A percentile compares a stretch with the other conserved stretches of the same genome.
These are phyloP conservation scores for Pseudolaguvia tuberculata DNA, from an alignment of 2,113 vertebrate species.

Conservation along the genomic window DNA sequence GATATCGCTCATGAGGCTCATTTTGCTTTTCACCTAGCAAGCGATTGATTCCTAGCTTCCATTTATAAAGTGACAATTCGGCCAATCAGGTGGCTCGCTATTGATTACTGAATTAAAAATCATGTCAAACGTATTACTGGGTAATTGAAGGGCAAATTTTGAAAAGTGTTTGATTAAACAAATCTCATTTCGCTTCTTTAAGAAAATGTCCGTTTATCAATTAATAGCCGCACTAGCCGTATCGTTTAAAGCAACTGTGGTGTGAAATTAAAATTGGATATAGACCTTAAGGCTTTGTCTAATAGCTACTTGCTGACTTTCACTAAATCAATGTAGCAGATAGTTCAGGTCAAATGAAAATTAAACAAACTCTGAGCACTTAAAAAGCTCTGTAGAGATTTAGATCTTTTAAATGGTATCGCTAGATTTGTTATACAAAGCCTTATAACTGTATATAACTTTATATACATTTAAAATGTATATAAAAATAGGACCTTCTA, in stretches of 20 bases:
- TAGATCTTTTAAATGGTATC: too few relatives aligned
- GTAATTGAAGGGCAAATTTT: conserved; percentile 49
- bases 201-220: conserved; percentile 52
- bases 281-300: conserved; percentile 36
- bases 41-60: conserved; percentile 51
- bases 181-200: conserved; percentile 43
- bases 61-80: conserved; percentile 49
- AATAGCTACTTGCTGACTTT: conserved; percentile 46
- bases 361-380: conserved; percentile 50
- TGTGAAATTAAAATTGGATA: conserved; percentile 55
- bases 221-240: conserved; percentile 57
- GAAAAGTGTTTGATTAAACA: conserved; percentile 54
- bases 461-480: too few relatives aligned
- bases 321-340: conserved; percentile 55
- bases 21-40: conserved; percentile 26
- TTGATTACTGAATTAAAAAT: conserved; percentile 51
- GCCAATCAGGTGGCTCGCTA: conserved; percentile 50
- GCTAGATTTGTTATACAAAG: too few relatives aligned
- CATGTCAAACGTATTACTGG: conserved; percentile 52
- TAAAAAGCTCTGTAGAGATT: too few relatives aligned
- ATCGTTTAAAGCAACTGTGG: conserved; percentile 44
- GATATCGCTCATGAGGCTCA: conserved; percentile 36
- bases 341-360: conserved; percentile 44
- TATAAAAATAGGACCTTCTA: too few relatives aligned
- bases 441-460: too few relatives aligned